A percentile compares a stretch with the other conserved stretches of the same genome.
phyloP scores from a whole-genome alignment of 2,113 vertebrate genomes.

The Pomatorhinus ruficollis region DNA sequence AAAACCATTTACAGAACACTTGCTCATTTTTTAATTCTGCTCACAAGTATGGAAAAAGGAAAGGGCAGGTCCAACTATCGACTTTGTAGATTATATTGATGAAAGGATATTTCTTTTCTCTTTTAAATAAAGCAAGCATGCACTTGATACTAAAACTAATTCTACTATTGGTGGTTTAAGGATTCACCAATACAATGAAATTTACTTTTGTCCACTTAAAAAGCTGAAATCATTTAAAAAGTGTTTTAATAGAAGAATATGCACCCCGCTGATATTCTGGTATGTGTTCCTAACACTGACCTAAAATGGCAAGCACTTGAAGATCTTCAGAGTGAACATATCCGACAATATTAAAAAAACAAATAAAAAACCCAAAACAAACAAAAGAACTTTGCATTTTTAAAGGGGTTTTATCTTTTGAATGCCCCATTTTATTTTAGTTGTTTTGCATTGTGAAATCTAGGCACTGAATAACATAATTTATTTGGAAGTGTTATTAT shows the following conservation, averaged over 20 bases:
- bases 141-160: not conserved
- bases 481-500: not conserved
- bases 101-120: not conserved
- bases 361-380: not conserved
- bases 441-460: not conserved
- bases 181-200: not conserved
- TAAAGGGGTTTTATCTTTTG: rapidly evolving
- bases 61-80: not conserved
- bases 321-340: not conserved
- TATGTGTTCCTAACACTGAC: not conserved
- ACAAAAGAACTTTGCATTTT: not conserved
- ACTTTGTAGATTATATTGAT: not conserved
- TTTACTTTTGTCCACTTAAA: not conserved
- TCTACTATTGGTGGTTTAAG: not conserved
- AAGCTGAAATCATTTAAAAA: not conserved
- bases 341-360: not conserved
- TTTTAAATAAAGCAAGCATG: not conserved
- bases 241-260: not conserved
- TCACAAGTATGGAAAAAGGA: not conserved
- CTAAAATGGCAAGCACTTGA: not conserved
- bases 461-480: no score
- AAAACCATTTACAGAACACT: not conserved
- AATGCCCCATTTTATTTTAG: not conserved
- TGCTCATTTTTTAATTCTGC: not conserved
- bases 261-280: not conserved